phyloP scores from a whole-genome alignment of 2,888 invertebrate genomes.

The Cheilosia grossa region DNA sequence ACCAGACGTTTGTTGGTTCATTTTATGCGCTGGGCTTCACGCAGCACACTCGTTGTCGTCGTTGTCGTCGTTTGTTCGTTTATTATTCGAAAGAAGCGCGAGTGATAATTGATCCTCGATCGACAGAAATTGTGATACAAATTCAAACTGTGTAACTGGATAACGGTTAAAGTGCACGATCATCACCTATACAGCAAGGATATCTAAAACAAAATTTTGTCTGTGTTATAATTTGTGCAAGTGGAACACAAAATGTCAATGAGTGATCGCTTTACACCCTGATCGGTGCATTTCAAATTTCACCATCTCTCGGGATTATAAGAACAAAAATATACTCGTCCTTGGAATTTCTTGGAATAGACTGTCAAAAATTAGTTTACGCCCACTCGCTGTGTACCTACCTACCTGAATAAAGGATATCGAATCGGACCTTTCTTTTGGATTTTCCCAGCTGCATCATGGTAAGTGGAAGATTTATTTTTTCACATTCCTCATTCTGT shows the following conservation, averaged over 20 bases:
- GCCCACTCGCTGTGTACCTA: constrained; percentile 35
- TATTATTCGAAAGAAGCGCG: constrained; percentile 7
- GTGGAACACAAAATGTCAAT: constrained; percentile 46
- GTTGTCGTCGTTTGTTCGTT: constrained; percentile 4
- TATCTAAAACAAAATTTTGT: background rate
- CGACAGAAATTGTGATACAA: background rate
- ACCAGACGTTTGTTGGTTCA: constrained; percentile 55
- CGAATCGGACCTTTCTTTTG: constrained; percentile 47
- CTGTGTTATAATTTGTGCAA: background rate
- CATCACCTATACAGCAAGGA: background rate
- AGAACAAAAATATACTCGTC: constrained; percentile 11
- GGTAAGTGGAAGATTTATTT: constrained; percentile 50
- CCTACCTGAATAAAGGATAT: constrained; percentile 57
- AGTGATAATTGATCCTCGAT: constrained; percentile 17
- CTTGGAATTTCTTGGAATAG: constrained; percentile 59
- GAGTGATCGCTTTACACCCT: constrained; percentile 47
- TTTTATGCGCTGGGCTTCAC: constrained; percentile 9
- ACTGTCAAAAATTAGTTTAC: constrained; percentile 34
- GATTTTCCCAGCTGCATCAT: constrained; percentile 60
- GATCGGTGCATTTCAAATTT: constrained; percentile 30
- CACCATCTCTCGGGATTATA: constrained; percentile 18
- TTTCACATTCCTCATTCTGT: constrained; percentile 1
- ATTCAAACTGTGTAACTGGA: background rate
- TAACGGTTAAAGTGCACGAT: background rate
- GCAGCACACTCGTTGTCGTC: background rate